Percentiles rank a stretch among this genome's conserved stretches.
phyloP scores from a whole-genome alignment of 2,113 vertebrate species.

The Hipposideros armiger region DNA sequence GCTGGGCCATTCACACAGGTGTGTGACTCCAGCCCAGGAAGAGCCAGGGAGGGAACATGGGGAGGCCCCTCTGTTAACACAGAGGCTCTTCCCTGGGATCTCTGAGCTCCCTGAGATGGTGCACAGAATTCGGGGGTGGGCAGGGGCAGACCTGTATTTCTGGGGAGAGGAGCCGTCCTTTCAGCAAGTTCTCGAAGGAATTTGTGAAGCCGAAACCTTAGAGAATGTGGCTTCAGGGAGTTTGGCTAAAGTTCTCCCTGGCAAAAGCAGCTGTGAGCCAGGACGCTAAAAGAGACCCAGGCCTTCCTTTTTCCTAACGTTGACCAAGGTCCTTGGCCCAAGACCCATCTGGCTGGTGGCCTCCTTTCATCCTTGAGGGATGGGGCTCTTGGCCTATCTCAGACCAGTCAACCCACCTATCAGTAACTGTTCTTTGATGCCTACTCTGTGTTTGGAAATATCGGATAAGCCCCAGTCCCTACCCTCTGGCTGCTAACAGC shows the following conservation, averaged over 20 bases:
- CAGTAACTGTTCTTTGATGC: background rate
- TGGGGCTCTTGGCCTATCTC: background rate
- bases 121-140: background rate
- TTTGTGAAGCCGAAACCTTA: conserved; percentile 25
- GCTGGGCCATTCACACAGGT: conserved; percentile 99
- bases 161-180: background rate
- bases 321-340: background rate
- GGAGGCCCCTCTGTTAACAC: background rate
- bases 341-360: background rate
- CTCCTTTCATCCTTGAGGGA: conserved; percentile 38
- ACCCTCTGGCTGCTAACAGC: background rate
- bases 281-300: background rate
- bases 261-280: background rate
- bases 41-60: background rate
- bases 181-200: conserved; percentile 9
- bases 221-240: background rate
- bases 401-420: background rate
- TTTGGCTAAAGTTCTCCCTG: background rate
- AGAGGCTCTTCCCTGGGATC: background rate
- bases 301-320: background rate
- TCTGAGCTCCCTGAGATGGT: background rate
- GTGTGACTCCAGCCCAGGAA: conserved; percentile 54
- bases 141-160: background rate
- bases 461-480: background rate
- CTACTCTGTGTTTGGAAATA: conserved; percentile 10